These are phyloP conservation scores for Halcyon senegalensis DNA, from an alignment of 2,113 vertebrate genomes.

Conservation along the genomic window DNA sequence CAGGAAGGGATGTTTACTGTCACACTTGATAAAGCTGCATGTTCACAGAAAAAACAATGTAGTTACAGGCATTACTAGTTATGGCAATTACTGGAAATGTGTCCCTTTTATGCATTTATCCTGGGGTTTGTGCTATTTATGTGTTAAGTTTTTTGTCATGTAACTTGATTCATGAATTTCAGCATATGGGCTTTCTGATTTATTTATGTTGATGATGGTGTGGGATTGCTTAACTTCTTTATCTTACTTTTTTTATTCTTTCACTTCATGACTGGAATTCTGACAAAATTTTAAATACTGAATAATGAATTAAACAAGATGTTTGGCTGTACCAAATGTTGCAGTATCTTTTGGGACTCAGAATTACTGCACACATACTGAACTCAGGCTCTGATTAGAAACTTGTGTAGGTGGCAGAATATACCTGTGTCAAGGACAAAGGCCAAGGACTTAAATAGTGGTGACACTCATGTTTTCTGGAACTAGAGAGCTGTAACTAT, in stretches of 20 bases:
- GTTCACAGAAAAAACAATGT: neutral
- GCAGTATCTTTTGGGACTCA: neutral
- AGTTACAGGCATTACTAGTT: neutral
- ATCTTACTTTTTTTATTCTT: constrained; percentile 36
- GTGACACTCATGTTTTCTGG: neutral
- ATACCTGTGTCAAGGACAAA: neutral
- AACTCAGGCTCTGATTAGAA: constrained; percentile 1
- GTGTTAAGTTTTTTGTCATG: neutral
- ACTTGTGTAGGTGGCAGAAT: neutral
- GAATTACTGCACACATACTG: neutral
- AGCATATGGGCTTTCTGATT: constrained; percentile 53
- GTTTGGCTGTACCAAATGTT: constrained; percentile 49
- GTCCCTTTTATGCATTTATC: neutral
- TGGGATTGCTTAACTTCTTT: constrained; percentile 38
- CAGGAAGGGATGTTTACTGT: constrained; percentile 2
- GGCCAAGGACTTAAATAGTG: neutral
- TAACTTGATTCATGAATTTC: constrained; percentile 33
- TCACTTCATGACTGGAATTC: constrained; percentile 43
- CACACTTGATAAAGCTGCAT: neutral
- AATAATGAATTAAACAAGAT: constrained; percentile 64
- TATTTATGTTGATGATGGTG: constrained; percentile 52
- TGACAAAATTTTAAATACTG: constrained; percentile 45
- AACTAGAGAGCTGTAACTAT: neutral
- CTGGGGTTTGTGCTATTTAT: neutral
- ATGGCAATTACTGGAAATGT: constrained; percentile 7